Percentiles rank a stretch among this genome's conserved stretches.
Evolutionary conservation across 2,113 vertebrate genomes (phyloP).

Genomic region (Semnornis frantzii): DNA sequence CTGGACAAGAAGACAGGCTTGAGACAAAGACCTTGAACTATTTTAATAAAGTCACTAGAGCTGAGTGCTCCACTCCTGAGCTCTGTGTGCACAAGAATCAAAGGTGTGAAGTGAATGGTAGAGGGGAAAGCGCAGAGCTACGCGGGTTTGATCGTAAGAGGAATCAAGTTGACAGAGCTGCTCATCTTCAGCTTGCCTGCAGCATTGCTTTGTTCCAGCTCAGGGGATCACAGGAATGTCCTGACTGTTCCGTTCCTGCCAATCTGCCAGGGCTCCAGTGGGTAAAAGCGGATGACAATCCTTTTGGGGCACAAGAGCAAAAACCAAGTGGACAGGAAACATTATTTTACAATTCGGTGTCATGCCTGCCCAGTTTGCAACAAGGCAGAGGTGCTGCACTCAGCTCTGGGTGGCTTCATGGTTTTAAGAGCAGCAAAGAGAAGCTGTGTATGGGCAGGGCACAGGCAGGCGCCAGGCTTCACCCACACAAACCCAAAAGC

Average conservation of each 20-base stretch:
- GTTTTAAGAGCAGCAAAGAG: background rate
- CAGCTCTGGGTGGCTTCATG: background rate
- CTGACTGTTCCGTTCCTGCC: conserved; percentile 90
- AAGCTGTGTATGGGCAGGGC: background rate
- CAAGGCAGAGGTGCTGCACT: background rate
- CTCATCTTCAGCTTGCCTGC: background rate
- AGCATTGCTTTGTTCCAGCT: background rate
- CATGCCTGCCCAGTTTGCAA: background rate
- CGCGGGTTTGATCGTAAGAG: background rate
- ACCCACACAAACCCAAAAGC: background rate
- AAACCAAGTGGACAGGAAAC: background rate
- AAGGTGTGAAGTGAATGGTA: background rate
- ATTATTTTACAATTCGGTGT: background rate
- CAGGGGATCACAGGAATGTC: conserved; percentile 81
- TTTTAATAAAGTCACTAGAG: background rate
- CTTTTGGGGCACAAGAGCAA: conserved; percentile 58
- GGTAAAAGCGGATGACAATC: conserved; percentile 84
- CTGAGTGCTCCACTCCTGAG: background rate
- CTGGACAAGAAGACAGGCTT: background rate
- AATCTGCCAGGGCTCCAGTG: conserved; percentile 88
- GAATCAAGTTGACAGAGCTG: background rate
- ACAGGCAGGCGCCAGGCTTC: background rate
- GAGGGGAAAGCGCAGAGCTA: background rate
- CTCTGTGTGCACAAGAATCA: background rate
- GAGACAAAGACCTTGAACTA: background rate